Evolutionary conservation across 2,888 invertebrate species (phyloP).

Genomic region (Ennomos erosarius): DNA sequence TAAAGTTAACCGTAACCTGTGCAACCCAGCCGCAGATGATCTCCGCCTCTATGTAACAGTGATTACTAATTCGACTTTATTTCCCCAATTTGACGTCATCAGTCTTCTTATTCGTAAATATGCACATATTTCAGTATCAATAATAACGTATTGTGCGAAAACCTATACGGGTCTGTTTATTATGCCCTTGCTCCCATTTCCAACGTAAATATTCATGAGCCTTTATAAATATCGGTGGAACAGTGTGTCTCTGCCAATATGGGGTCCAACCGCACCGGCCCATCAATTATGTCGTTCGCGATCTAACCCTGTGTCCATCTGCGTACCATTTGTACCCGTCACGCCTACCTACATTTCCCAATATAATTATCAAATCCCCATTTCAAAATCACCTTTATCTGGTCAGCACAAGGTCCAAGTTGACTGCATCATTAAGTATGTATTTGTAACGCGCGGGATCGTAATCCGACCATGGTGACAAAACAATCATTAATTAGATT

Average conservation of each 20-base stretch:
- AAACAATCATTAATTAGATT: conserved; percentile 74
- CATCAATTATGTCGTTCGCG: conserved; percentile 76
- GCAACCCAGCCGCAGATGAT: neutral
- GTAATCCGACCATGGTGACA: conserved; percentile 66
- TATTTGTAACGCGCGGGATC: conserved; percentile 53
- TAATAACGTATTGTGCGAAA: conserved; percentile 31
- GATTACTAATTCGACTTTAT: conserved; percentile 21
- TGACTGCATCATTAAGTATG: conserved; percentile 33
- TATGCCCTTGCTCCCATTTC: conserved; percentile 39
- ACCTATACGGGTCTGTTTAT: conserved; percentile 32
- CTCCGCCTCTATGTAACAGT: neutral
- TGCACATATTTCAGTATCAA: conserved; percentile 28
- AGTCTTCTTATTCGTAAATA: conserved; percentile 27
- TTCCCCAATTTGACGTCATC: conserved; percentile 21
- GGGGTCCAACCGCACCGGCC: conserved; percentile 57
- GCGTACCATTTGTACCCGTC: conserved; percentile 74
- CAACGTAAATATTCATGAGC: conserved; percentile 54
- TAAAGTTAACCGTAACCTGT: too few species aligned
- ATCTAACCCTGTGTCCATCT: conserved; percentile 77
- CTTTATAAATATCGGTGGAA: conserved; percentile 49
- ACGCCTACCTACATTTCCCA: conserved; percentile 53
- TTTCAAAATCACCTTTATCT: conserved; percentile 43
- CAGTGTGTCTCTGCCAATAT: conserved; percentile 55
- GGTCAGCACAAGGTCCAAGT: conserved; percentile 36
- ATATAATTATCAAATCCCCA: conserved; percentile 34